These are phyloP conservation scores for Sicus ferrugineus DNA, from an alignment of 2,888 invertebrate species.

Conservation along the genomic window DNA sequence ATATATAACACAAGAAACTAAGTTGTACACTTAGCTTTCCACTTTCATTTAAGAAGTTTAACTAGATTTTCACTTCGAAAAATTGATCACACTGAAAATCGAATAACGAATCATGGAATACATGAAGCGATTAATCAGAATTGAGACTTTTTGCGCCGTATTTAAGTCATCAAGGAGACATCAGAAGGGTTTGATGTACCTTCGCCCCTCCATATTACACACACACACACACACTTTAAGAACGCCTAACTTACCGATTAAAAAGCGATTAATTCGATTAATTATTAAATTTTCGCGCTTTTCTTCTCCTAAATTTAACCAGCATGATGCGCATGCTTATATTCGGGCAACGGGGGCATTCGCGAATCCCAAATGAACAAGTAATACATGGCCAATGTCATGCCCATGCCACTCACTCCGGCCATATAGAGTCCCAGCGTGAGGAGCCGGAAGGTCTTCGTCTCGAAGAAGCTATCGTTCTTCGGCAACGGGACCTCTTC, in stretches of 20 bases:
- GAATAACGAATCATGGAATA: too few relatives aligned
- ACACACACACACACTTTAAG: too few relatives aligned
- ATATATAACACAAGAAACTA: too few relatives aligned
- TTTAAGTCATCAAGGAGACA: too few relatives aligned
- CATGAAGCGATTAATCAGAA: too few relatives aligned
- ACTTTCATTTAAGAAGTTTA: too few relatives aligned
- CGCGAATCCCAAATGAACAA: conserved; percentile 62
- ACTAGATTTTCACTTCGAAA: too few relatives aligned
- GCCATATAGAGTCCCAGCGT: conserved; percentile 58
- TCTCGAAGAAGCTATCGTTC: conserved; percentile 56
- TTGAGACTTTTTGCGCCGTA: too few relatives aligned
- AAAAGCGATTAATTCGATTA: conserved; percentile 15
- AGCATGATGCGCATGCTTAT: conserved; percentile 58
- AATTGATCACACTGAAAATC: too few relatives aligned
- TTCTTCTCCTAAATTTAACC: conserved; percentile 46
- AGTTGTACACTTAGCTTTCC: too few relatives aligned
- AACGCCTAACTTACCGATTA: conserved; percentile 25
- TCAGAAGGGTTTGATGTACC: too few relatives aligned
- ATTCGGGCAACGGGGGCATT: conserved; percentile 60
- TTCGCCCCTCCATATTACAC: too few relatives aligned
- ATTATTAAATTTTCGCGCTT: background rate
- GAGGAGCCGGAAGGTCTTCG: conserved; percentile 57
- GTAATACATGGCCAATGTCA: conserved; percentile 60
- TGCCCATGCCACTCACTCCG: conserved; percentile 59
- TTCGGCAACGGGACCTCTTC: conserved; percentile 55